Evolutionary conservation across 2,888 invertebrate species (phyloP), one percentile per base, ranked within the genome.

Genomic region (Ptychoptera contaminata): DNA sequence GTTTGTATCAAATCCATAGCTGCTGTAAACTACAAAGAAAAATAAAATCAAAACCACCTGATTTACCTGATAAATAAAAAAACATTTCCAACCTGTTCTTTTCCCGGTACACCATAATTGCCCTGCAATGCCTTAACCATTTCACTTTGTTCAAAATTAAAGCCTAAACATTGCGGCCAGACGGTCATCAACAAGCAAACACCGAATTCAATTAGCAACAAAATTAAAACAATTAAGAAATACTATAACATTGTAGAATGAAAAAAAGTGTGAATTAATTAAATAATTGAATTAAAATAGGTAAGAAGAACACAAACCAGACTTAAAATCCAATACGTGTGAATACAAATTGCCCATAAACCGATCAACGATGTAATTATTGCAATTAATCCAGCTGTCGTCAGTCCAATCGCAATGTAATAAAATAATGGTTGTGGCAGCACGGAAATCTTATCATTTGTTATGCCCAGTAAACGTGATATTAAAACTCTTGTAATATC

Each of bases 1-100:
- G 76, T 79, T 62, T 87, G 86, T 0, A 80, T 81, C 44, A 86
- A 69, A 63, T 87, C 87, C 49, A 87, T 71, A 8, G 86, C 84
- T 16, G 80, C 79, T 6, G 87, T 86, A 58, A 84, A 84, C 57
- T 37, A 36, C 8, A 16, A 8, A 16, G 15, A 16, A 7, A 8
- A 16, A 16, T 2, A 16, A 16, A 37, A 15, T 37, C 8, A 12
- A 8, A 10, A 15, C 8, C 3, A 31, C n/a, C 15, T 7, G 6
- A 5, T 15, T 35, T 29, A 5, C 11, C 8, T 6, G 14, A 29
- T 23, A 16, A 16, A 12, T 29, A 11, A 12, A 11, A 11, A 36
- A 9, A n/a, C 16, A 16, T 16, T n/a, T 14, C 9, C n/a, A 37
- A 43, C 40, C 35, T 65, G 62, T 53, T 72, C 72, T 37, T 72